Evolutionary conservation across 2,888 invertebrate genomes (phyloP).

Genomic region (Ichneumoninae sp.): DNA sequence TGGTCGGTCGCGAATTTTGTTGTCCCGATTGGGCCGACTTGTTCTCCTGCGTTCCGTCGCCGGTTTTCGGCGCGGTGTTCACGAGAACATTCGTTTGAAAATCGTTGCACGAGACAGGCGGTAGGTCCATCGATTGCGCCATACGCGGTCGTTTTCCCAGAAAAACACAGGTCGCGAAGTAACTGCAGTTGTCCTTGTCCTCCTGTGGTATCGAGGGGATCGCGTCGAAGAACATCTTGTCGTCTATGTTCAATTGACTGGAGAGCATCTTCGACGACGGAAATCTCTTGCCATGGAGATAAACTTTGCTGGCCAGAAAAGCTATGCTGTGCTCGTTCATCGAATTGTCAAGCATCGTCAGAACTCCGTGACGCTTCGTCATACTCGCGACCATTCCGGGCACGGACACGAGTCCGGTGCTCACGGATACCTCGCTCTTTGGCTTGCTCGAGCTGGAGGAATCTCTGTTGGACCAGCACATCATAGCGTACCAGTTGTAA

Average conservation of each 20-base stretch:
- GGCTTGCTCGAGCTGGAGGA: conserved; percentile 43
- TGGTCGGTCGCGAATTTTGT: background rate
- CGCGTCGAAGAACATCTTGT: conserved; percentile 74
- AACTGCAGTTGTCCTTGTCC: conserved; percentile 70
- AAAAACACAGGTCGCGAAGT: conserved; percentile 75
- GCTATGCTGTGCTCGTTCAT: conserved; percentile 63
- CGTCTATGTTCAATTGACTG: conserved; percentile 57
- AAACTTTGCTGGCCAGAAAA: conserved; percentile 74
- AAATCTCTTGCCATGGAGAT: conserved; percentile 71
- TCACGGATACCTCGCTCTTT: conserved; percentile 27
- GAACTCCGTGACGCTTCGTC: conserved; percentile 70
- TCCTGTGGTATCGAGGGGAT: conserved; percentile 75
- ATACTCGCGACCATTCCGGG: conserved; percentile 65
- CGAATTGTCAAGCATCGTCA: conserved; percentile 55
- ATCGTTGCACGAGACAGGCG: background rate
- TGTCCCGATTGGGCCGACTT: background rate
- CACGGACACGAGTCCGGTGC: conserved; percentile 64
- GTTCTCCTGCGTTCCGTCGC: background rate
- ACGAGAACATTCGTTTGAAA: conserved; percentile 15
- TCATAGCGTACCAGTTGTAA: conserved; percentile 69
- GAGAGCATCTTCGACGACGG: conserved; percentile 68
- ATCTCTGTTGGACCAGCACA: conserved; percentile 65
- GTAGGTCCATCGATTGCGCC: background rate
- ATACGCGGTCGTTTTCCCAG: conserved; percentile 71
- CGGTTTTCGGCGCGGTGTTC: background rate